A percentile compares a stretch with the other conserved stretches of the same genome.
phyloP scores from a whole-genome alignment of 2,113 vertebrate species.

The Tamias sibiricus region DNA sequence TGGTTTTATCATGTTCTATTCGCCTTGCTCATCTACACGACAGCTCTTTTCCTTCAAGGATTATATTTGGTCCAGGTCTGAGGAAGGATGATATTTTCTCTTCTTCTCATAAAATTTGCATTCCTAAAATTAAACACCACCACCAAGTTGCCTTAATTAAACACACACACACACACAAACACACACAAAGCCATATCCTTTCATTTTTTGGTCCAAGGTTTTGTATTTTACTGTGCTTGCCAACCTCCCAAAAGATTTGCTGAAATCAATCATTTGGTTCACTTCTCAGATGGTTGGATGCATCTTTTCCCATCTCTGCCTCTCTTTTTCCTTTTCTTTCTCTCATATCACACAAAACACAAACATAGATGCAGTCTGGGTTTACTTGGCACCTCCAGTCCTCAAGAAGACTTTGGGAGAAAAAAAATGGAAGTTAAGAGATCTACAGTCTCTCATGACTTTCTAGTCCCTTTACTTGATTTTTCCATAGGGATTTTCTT shows the following conservation, averaged over 20 bases:
- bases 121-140: conserved; percentile 32
- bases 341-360: neutral
- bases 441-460: neutral
- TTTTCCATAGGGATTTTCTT: neutral
- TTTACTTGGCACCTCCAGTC: neutral
- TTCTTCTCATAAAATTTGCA: neutral
- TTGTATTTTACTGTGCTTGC: neutral
- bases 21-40: neutral
- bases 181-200: neutral
- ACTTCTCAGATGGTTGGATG: neutral
- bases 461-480: neutral
- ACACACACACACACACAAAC: neutral
- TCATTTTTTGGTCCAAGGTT: neutral
- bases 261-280: neutral
- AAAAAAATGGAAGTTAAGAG: neutral
- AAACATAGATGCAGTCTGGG: neutral
- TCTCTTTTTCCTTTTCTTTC: neutral
- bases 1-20: conserved; percentile 11
- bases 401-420: neutral
- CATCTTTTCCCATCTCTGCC: neutral
- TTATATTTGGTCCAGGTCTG: conserved; percentile 5
- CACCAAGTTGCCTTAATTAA: neutral
- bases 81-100: neutral
- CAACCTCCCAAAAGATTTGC: neutral
- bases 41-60: conserved; percentile 16